Base-by-base conservation (phyloP, 2,113 vertebrate species). In the Galeopterus variegatus region DNA sequence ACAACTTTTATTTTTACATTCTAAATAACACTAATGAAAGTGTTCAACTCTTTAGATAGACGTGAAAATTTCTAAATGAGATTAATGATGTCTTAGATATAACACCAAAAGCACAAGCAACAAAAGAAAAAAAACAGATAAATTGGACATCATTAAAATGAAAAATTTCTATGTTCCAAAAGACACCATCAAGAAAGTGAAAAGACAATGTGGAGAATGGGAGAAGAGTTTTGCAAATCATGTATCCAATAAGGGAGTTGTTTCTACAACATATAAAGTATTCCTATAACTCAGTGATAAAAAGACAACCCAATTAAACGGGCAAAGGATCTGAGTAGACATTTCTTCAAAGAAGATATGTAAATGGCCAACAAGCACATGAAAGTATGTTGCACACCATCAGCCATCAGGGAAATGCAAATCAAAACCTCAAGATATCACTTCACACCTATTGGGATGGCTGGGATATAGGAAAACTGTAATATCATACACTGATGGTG, bases 21-120 rank as follows among this genome's bases (percentile, higher is more conserved):
- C 26, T 77, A 87, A 82, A 94, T 58, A 73, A 13, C 67, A 95
- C 18, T 60, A 90, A 92, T 67, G 10, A 85, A 90, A 75, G 8
- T 72, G 4, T 67, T 73, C 65, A 92, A 89, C 62, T 88, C 24
- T 95, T 96, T 82, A 76, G 8, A 56, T 10, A 18, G 31, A 90
- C 33, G 93, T 21, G 36, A 90, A 91, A 90, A 79, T 6, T 50
- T 36, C 21, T 45, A 84, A 95, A 67, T 81, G 17, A 48, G 52
- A 85, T 83, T 89, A 86, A 76, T 69, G 31, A 36, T 81, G 94
- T 94, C 60, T 92, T 86, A 89, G 65, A 26, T 75, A 80, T 50
- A 73, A 90, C 14, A 90, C 3, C 31, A 75, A 96, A 91, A 96
- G 41, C 31, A 92, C 26, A 93, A 79, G 28, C 45, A 90, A 83